Percentiles rank a stretch among this genome's conserved stretches.
These are phyloP conservation scores for Pelochelys cantorii DNA, from an alignment of 2,797 vertebrate species.

Conservation along the genomic window DNA sequence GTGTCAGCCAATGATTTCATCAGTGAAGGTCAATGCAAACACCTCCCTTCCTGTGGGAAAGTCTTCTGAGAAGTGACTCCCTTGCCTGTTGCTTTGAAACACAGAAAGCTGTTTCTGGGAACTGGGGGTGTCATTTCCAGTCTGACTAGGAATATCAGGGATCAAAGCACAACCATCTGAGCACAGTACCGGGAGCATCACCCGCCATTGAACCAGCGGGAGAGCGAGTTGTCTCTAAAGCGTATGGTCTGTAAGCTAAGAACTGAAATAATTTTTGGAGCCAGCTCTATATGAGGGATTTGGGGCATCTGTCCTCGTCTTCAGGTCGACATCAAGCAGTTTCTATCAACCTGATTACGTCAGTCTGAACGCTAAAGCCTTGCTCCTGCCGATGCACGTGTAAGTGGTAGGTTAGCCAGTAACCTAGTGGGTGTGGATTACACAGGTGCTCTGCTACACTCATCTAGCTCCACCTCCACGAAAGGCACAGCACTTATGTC, in stretches of 20 bases:
- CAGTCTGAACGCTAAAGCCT: no score
- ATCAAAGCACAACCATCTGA: conserved; percentile 29
- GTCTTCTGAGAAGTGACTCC: conserved; percentile 9
- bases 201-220: not conserved
- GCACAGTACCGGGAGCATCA: not conserved
- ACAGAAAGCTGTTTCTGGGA: conserved; percentile 23
- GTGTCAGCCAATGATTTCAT: conserved; percentile 67
- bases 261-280: not conserved
- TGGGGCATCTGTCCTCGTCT: not conserved
- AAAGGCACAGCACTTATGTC: no score
- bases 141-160: conserved; percentile 8
- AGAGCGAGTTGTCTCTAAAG: not conserved
- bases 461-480: no score
- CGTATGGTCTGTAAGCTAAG: not conserved
- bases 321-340: no score
- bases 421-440: no score
- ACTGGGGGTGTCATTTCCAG: conserved; percentile 13
- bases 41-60: conserved; percentile 64
- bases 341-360: no score
- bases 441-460: no score
- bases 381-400: no score
- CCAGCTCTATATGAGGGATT: rapidly evolving
- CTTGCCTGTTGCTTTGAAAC: conserved; percentile 13
- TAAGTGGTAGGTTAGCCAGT: no score
- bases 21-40: conserved; percentile 57